Evolutionary conservation across 2,113 vertebrate species (phyloP).

Genomic region (Cettia cetti): DNA sequence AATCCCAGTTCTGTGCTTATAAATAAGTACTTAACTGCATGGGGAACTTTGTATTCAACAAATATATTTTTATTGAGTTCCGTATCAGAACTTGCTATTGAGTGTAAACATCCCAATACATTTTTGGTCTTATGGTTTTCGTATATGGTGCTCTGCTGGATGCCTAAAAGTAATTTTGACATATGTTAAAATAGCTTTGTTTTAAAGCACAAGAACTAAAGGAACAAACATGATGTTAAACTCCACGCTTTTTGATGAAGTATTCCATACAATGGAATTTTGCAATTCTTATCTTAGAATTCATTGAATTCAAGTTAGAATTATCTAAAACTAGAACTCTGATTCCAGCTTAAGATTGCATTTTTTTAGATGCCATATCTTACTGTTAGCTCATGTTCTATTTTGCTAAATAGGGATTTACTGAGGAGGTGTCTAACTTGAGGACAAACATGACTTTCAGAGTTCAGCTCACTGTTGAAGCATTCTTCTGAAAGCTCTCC

Average conservation of each 20-base stretch:
- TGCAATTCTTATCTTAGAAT: neutral
- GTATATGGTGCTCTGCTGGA: neutral
- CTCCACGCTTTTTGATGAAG: neutral
- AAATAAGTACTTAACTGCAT: neutral
- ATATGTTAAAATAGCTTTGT: neutral
- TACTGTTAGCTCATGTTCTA: neutral
- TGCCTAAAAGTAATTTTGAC: neutral
- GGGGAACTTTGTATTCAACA: neutral
- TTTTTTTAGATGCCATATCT: neutral
- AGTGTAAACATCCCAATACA: neutral
- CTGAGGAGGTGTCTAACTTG: neutral
- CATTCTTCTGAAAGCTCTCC: neutral
- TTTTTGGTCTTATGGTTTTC: neutral
- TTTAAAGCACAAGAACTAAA: neutral
- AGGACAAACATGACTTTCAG: neutral
- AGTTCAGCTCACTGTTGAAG: neutral
- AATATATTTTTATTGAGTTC: neutral
- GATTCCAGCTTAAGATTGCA: neutral
- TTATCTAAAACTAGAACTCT: neutral
- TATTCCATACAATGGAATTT: neutral
- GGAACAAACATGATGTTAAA: neutral
- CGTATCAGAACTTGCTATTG: neutral
- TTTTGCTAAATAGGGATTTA: neutral
- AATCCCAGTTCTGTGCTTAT: neutral
- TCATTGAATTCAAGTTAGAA: neutral